Conservation (phyloP, 1,140 invertebrate genomes). For the Bradynema listronoti region DNA sequence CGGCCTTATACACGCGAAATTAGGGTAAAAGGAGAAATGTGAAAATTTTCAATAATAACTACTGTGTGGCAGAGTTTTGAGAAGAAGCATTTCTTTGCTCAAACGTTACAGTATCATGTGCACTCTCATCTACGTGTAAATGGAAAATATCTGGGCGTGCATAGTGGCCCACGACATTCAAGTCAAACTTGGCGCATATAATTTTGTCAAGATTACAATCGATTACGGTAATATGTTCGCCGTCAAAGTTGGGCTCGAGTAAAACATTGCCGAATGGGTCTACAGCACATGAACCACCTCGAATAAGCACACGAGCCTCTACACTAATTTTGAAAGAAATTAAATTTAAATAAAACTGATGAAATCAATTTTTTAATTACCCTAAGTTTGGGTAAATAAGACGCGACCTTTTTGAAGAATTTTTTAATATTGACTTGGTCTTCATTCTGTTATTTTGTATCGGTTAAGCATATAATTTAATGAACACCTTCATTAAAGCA, state of each 20-base stretch:
- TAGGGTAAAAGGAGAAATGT: too few relatives aligned
- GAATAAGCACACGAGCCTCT: conserved; percentile 28
- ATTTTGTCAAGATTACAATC: conserved; percentile 42
- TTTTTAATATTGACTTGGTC: too few relatives aligned
- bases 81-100: conserved; percentile 11
- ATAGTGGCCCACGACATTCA: conserved; percentile 48
- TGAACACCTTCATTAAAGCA: too few relatives aligned
- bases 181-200: conserved; percentile 44
- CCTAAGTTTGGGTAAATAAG: too few relatives aligned
- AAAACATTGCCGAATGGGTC: conserved; percentile 43
- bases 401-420: too few relatives aligned
- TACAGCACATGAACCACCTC: conserved; percentile 48
- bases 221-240: conserved; percentile 22
- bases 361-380: too few relatives aligned
- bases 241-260: conserved; percentile 42
- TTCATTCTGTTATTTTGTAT: too few relatives aligned
- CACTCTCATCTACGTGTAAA: conserved; percentile 40
- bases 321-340: background rate
- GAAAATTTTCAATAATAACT: too few relatives aligned
- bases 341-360: too few relatives aligned
- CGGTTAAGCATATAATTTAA: too few relatives aligned
- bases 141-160: conserved; percentile 46
- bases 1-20: too few relatives aligned
- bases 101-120: conserved; percentile 19
- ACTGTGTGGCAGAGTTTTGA: too few relatives aligned